Conservation (phyloP, 2,113 vertebrate genomes). For the Cyanistes caeruleus region DNA sequence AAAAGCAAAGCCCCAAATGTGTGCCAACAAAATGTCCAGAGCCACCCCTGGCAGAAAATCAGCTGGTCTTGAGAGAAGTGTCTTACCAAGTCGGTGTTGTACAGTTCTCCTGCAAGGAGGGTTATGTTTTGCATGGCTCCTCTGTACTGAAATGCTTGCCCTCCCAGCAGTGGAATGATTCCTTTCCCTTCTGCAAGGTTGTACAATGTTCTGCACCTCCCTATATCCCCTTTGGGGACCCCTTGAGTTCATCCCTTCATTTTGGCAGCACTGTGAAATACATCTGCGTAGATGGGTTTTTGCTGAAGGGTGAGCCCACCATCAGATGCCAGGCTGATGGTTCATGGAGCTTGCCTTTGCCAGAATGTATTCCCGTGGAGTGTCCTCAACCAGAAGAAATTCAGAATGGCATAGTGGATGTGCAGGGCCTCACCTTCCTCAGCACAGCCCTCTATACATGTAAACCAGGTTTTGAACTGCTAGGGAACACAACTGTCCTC, state of each 20-base stretch:
- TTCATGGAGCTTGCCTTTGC: conserved; percentile 86
- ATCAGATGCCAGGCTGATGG: conserved; percentile 84
- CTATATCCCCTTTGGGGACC: conserved; percentile 85
- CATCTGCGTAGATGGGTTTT: conserved; percentile 90
- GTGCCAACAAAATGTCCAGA: conserved; percentile 90
- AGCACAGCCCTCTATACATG: conserved; percentile 94
- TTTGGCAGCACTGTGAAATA: conserved; percentile 85
- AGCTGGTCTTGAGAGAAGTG: conserved; percentile 85
- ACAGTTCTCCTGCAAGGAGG: conserved; percentile 89
- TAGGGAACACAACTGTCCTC: conserved; percentile 88
- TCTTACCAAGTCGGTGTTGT: conserved; percentile 83
- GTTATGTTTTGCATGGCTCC: conserved; percentile 85
- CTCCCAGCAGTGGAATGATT: conserved; percentile 90
- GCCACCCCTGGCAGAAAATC: conserved; percentile 88
- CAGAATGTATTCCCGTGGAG: conserved; percentile 92
- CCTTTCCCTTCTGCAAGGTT: conserved; percentile 89
- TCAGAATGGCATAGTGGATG: conserved; percentile 89
- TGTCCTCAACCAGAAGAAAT: conserved; percentile 93
- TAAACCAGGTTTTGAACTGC: conserved; percentile 86
- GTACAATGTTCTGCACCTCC: conserved; percentile 86
- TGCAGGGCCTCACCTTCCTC: conserved; percentile 96
- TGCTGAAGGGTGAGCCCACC: conserved; percentile 77
- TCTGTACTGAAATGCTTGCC: conserved; percentile 85
- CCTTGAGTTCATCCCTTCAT: conserved; percentile 73
- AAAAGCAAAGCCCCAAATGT: conserved; percentile 81